phyloP scores from a whole-genome alignment of 2,113 vertebrate species.

The Eupsittula cactorum region DNA sequence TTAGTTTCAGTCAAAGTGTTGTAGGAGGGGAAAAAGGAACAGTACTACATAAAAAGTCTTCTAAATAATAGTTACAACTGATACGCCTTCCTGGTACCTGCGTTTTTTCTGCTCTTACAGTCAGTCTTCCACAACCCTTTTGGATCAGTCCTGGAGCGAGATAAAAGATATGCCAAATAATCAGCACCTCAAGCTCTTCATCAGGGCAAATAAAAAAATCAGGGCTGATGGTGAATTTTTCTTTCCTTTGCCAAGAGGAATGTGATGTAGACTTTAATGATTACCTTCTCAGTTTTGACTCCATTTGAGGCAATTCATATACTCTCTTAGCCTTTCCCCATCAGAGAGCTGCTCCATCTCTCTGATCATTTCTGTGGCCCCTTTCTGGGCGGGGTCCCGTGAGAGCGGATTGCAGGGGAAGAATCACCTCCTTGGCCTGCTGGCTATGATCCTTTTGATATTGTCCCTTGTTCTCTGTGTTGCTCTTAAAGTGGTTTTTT shows the following conservation, averaged over 20 bases:
- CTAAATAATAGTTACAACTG: not conserved
- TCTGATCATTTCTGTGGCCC: not conserved
- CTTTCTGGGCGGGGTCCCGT: fast-evolving
- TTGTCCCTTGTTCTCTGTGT: not conserved
- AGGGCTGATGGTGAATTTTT: not conserved
- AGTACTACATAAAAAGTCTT: not conserved
- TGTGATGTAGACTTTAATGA: not conserved
- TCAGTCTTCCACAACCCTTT: not conserved
- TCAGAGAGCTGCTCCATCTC: not conserved
- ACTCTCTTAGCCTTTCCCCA: not conserved
- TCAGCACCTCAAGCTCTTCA: not conserved
- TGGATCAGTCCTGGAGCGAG: not conserved
- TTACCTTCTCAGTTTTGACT: not conserved
- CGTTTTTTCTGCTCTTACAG: not conserved
- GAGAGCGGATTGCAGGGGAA: not conserved
- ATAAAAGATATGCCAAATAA: not conserved
- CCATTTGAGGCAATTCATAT: not conserved
- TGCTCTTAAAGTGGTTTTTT: not conserved
- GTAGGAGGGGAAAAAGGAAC: not conserved
- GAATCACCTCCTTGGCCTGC: too few relatives aligned
- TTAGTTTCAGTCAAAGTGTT: not conserved
- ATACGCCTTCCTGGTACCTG: not conserved
- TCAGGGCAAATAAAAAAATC: not conserved
- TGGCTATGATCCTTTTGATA: not conserved
- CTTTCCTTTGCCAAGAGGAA: not conserved